Base-by-base conservation (phyloP, 2,113 vertebrate genomes). In the Chaenocephalus aceratus region DNA sequence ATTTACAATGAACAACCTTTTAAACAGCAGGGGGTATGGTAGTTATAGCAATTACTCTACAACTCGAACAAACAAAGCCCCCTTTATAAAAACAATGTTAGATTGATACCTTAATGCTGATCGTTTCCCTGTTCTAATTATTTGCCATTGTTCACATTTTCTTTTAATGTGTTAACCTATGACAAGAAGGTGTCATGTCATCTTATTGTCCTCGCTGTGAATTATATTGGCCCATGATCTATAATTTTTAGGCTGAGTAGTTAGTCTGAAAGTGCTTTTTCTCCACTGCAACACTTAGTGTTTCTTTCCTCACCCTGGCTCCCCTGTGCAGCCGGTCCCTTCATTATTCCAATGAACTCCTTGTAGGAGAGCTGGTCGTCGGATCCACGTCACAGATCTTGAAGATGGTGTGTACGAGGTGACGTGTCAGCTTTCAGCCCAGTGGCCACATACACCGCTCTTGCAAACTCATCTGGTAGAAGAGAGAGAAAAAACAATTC, bases 331-430 rank as follows among this genome's bases (percentile, higher is more conserved):
- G 96, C 61, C 98, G 95, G 94, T 99, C 98, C 98, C 94, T 99
- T 99, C 97, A 99, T 99, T 92, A 99, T 97, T 80, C 98, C 97
- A 0, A 99, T 97, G 93, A 99, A 99, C 94, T 99, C 98, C 93
- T 99, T 99, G 57, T 99, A 97, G 90, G 97, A 99, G 88, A 99
- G 90, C 88, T 99, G 97, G 92, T 99, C 97, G 59, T 99, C 98
- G 82, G 97, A 93, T 99, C 98, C 0, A 98, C 97, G 45, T 99
- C 98, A 91, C 99, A 99, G 91, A 99, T 99, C 94, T 98, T 99
- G 93, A 99, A 99, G 87, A 99, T 96, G 14, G 98, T 99, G 93
- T 97, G 96, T 26, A 99, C 98, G 77, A 99, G 94, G 93, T 99
- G 98, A 41, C 96, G 93, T 18, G 98, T 98, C 88, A 99, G 95